Base-by-base conservation (phyloP, 2,888 invertebrate genomes). In the Leptogaster cylindrica region DNA sequence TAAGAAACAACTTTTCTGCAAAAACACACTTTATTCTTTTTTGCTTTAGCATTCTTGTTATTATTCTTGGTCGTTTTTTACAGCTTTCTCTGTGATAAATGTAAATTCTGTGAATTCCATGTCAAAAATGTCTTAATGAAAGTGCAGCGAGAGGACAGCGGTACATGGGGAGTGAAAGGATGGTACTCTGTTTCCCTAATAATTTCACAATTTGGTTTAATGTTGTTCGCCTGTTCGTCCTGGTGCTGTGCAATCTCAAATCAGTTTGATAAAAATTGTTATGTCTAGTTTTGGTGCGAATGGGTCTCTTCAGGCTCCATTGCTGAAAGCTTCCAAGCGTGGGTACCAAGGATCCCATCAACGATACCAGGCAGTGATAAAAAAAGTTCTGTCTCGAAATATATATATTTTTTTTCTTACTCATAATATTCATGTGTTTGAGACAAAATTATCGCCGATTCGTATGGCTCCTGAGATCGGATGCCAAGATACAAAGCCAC, bases 1-100 rank as follows among this genome's bases (percentile, higher is more conserved):
- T 61, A 61, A 61, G 61, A 61, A 61, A 61, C 61, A 44, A 61
- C 28, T 61, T 12, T 61, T 61, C 16, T 28, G 31, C 41, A 44
- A 55, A 55, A 55, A 39, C 36, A 20, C 46, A 46, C 23, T 55
- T 41, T 55, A 55, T 55, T 55, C 36, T 44, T 44, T 61, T n/a
- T 61, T 61, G 28, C 44, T 10, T 14, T 41, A 10, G 25, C 28
- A 16, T 10, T 25, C 41, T 33, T 25, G 41, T 25, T 44, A 44
- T 44, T 61, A 48, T 48, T 48, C 48, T 48, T n/a, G n/a, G 61
- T 61, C 41, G 8, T 28, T 41, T 61, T 61, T 31, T 28, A 27
- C 44, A 61, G 55, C 55, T 55, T 55, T 55, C 55, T 10, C 55
- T 39, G 55, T 36, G 55, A 55, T 55, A 55, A 55, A 55, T 55